Evolutionary conservation across 1,140 invertebrate genomes (phyloP), one percentile per base, ranked within the genome.

Genomic region (Drosophila teissieri): DNA sequence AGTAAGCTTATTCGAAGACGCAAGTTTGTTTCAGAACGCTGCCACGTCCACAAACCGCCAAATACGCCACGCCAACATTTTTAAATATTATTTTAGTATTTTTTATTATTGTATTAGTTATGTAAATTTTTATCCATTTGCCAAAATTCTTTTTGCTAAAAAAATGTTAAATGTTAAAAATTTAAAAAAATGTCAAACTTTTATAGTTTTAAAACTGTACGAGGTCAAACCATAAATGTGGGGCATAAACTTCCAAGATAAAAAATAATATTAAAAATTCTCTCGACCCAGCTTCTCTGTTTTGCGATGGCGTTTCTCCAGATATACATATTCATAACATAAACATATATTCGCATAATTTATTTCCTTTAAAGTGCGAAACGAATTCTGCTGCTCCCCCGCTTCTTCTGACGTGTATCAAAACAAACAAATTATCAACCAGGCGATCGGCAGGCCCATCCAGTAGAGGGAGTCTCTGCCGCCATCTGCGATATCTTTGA

Each of bases 361-460:
- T 55, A 76, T 78, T 48, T 75, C 63, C 44, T 39, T 31, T 39
- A 36, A 70, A 78, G 88, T 79, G 88, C 74, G 80, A 91, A 89
- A 80, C 73, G 80, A 91, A 84, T 61, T 63, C 62, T 64, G 44
- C 36, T 36, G 48, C 67, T 34, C 3, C 7, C 27, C 58, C 15
- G 49, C 46, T 53, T 39, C 46, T 72, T 55, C 51, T 53, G 67
- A 45, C 73, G 46, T 68, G 84, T 73, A 86, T 84, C 80, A 91
- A 91, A 91, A 91, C 86, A 91, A 91, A 91, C 88, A 91, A 91
- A 91, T 91, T 83, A 91, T 91, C 88, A 91, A 91, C 91, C 88
- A 91, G 72, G 78, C 62, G 80, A 91, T 89, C 88, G 72, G 64
- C 88, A 73, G 56, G 58, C 62, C 55, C 37, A 49, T 24, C 73